Conservation (phyloP, 1,140 invertebrate genomes). For the Eumeta japonica region DNA sequence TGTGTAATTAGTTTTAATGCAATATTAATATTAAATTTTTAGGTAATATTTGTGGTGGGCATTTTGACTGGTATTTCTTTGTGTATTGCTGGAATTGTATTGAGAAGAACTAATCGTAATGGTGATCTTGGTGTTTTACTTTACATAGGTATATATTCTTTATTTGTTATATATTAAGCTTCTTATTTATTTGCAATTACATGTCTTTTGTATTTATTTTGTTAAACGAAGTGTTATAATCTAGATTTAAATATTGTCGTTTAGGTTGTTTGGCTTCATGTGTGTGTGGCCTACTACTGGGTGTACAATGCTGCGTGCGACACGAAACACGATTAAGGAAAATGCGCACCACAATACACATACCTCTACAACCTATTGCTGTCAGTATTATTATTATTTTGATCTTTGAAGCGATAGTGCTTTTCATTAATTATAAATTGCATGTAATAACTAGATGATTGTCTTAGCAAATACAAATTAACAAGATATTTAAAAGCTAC, state of each 20-base stretch:
- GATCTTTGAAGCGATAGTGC: too few relatives aligned
- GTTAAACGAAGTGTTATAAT: too few relatives aligned
- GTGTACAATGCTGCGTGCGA: slow-evolving; percentile 63
- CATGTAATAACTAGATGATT: background rate
- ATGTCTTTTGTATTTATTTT: slow-evolving; percentile 4
- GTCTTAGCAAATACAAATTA: background rate
- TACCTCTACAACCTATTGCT: slow-evolving; percentile 49
- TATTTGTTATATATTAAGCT: slow-evolving; percentile 3
- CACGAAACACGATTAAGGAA: slow-evolving; percentile 56
- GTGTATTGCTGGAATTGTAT: slow-evolving; percentile 61
- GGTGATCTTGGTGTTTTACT: slow-evolving; percentile 63
- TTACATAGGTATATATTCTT: slow-evolving; percentile 58
- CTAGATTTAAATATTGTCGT: too few relatives aligned
- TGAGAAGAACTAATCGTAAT: slow-evolving; percentile 58
- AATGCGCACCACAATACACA: slow-evolving; percentile 42
- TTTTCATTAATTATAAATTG: background rate
- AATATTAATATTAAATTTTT: slow-evolving; percentile 19
- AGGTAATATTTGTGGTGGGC: slow-evolving; percentile 64
- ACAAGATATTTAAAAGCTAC: too few relatives aligned
- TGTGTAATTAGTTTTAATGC: background rate
- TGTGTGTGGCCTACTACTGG: slow-evolving; percentile 59
- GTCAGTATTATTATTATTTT: too few relatives aligned
- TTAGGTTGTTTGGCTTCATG: slow-evolving; percentile 57
- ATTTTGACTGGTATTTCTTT: slow-evolving; percentile 63
- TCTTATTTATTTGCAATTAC: slow-evolving; percentile 3